Base-by-base conservation (phyloP, 2,113 vertebrate species). In the Nothoprocta pentlandii region DNA sequence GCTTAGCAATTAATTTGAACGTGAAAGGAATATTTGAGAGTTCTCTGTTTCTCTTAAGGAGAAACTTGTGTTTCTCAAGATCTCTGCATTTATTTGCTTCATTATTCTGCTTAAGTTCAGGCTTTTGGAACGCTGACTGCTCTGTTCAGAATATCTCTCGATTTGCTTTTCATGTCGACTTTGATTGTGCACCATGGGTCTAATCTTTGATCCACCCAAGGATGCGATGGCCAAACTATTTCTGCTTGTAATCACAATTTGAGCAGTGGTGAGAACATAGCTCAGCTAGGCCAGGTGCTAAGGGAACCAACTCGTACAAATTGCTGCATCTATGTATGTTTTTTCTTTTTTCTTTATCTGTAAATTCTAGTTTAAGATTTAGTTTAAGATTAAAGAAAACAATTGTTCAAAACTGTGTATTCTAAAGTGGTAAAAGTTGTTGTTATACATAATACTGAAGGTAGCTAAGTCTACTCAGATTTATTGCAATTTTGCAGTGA, bases 121-220 rank as follows among this genome's bases (percentile, higher is more conserved):
- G 44, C n/a, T 64, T 73, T 39, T 61, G 12, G 15, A 36, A 28
- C 32, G 15, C 30, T 77, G 74, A 5, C 47, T 58, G 9, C 21
- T 67, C 78, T 51, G 9, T 10, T 1, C 1, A 83, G 34, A 46
- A 3, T 53, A 4, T n/a, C 68, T 76, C 73, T 74, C 9, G 51
- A 22, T 51, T 22, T 39, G 6, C 64, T 53, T 70, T 34, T 0
- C 0, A 1, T 84, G 6, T 2, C 61, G 49, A 6, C 19, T 39
- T 47, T 12, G 42, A 56, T 17, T 71, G 34, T 53, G 58, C 17
- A 0, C 51, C 56, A 14, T 53, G 62, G 39, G 32, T 51, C 51
- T 46, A 30, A 26, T 34, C 26, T 17, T 34, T 39, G 47, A 49
- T 81, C 22, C 23, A 1, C 17, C 20, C 51, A 67, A 34, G 77